Evolutionary conservation across 1,140 invertebrate species (phyloP).

Genomic region (Drosophila paulistorum): DNA sequence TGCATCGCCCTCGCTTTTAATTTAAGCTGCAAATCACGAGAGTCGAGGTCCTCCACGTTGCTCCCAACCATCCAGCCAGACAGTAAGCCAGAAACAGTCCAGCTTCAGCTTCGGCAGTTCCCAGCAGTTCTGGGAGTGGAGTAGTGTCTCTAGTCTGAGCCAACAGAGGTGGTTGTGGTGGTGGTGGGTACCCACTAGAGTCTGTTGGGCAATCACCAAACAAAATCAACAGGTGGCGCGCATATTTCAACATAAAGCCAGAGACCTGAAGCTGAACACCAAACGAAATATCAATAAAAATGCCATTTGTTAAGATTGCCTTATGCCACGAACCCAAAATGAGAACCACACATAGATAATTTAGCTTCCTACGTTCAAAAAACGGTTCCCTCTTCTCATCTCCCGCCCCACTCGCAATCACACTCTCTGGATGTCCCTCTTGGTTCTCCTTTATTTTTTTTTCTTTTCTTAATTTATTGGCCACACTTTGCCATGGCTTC

Average conservation of each 20-base stretch:
- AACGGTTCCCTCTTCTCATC: conserved; percentile 36
- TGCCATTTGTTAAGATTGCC: conserved; percentile 77
- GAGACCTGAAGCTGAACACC: conserved; percentile 46
- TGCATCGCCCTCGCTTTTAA: conserved; percentile 79
- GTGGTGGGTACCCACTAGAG: too few species aligned
- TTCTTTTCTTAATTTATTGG: conserved; percentile 75
- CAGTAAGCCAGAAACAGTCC: not conserved
- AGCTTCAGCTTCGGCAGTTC: conserved; percentile 5
- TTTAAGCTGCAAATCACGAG: conserved; percentile 77
- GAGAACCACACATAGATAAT: conserved; percentile 73
- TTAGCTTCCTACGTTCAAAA: conserved; percentile 46
- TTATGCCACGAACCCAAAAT: conserved; percentile 51
- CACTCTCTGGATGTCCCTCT: conserved; percentile 18
- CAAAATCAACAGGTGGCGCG: conserved; percentile 79
- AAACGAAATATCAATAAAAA: conserved; percentile 81
- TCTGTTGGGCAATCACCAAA: conserved; percentile 59
- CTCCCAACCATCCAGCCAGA: not conserved
- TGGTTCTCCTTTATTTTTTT: conserved; percentile 24
- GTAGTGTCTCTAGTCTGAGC: conserved; percentile 10
- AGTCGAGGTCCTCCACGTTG: conserved; percentile 25
- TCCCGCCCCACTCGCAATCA: not conserved
- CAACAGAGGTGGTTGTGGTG: too few species aligned
- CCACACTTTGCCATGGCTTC: conserved; percentile 66
- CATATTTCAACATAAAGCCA: conserved; percentile 78
- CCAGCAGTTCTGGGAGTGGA: conserved; percentile 21